Percentiles rank a stretch among this genome's conserved stretches.
These are phyloP conservation scores for Myanophis thanlyinensis DNA, from an alignment of 2,113 vertebrate species.

Conservation along the genomic window DNA sequence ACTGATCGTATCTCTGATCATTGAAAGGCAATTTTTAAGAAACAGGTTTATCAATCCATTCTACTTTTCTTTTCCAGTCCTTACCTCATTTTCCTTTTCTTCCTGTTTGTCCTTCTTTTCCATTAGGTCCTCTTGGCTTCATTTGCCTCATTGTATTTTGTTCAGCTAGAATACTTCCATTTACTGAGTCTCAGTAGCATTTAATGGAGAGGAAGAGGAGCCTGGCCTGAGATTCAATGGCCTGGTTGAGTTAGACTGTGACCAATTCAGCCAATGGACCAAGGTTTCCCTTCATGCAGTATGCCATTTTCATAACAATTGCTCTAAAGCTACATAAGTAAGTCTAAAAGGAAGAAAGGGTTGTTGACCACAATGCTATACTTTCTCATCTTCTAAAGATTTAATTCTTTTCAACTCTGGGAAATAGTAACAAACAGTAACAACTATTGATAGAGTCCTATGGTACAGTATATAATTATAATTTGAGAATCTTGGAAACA, in stretches of 20 bases:
- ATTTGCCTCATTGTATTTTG: background rate
- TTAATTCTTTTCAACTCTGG: background rate
- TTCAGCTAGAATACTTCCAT: background rate
- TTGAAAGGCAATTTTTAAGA: background rate
- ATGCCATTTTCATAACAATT: background rate
- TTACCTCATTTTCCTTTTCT: background rate
- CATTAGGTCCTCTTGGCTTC: background rate
- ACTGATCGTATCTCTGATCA: background rate
- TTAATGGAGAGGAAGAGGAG: background rate
- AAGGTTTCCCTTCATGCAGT: background rate
- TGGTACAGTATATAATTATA: background rate
- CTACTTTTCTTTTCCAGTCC: background rate
- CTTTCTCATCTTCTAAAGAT: background rate
- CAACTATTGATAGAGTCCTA: background rate
- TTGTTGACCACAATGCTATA: background rate
- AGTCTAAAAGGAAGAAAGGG: background rate
- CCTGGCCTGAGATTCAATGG: background rate
- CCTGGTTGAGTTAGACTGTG: background rate
- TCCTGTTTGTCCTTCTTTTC: background rate
- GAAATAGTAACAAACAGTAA: background rate
- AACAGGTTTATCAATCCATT: background rate
- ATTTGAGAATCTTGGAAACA: background rate
- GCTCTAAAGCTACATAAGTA: background rate
- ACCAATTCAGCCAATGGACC: background rate
- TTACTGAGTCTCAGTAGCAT: background rate